Conservation (phyloP, 2,888 invertebrate species). For the Congeria kusceri region DNA sequence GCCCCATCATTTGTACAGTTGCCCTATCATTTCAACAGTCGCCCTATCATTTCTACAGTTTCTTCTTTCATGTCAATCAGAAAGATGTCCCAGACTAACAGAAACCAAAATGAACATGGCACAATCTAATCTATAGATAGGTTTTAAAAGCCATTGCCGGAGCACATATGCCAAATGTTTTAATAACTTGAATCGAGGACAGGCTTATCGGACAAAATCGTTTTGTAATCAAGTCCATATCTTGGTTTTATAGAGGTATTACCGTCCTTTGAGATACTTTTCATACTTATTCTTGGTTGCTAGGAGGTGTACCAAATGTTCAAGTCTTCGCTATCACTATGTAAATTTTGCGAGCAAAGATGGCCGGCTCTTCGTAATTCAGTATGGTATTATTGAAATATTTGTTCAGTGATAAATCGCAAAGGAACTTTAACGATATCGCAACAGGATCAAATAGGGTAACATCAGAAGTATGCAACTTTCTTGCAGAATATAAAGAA, state of each 20-base stretch:
- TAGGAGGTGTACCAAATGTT: constrained; percentile 50
- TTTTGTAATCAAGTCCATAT: constrained; percentile 61
- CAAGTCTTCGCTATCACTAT: constrained; percentile 52
- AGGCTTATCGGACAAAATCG: constrained; percentile 56
- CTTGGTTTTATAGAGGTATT: constrained; percentile 57
- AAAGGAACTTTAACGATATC: constrained; percentile 2
- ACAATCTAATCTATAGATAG: constrained; percentile 58
- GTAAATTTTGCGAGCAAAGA: constrained; percentile 51
- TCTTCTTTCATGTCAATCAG: too few species aligned
- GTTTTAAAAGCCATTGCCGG: constrained; percentile 53
- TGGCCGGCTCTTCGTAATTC: constrained; percentile 39
- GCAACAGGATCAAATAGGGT: too few species aligned
- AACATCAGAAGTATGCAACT: too few species aligned
- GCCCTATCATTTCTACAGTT: too few species aligned
- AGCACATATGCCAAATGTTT: constrained; percentile 58
- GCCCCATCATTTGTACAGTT: neutral
- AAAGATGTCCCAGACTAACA: too few species aligned
- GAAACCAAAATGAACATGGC: constrained; percentile 6
- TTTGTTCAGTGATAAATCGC: constrained; percentile 56
- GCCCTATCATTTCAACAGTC: too few species aligned
- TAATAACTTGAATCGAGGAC: constrained; percentile 52
- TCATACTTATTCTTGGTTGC: constrained; percentile 57
- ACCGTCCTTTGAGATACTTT: constrained; percentile 61
- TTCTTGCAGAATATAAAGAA: too few species aligned
- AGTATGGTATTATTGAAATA: constrained; percentile 55